Percentiles rank a stretch among this genome's conserved stretches.
Evolutionary conservation across 2,113 vertebrate species (phyloP).

Genomic region (Orthonyx spaldingii): DNA sequence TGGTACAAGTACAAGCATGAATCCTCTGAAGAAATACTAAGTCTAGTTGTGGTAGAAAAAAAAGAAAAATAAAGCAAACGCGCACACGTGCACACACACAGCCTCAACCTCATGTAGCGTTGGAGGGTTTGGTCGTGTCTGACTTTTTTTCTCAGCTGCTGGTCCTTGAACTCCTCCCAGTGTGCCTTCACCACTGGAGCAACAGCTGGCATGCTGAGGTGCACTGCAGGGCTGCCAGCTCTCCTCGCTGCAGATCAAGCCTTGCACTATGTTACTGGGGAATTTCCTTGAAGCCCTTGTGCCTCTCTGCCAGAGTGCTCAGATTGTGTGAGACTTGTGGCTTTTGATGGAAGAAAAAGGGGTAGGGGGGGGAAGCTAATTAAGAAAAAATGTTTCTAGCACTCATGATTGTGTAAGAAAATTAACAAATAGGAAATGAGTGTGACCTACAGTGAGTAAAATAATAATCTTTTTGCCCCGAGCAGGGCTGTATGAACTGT

Average conservation of each 20-base stretch:
- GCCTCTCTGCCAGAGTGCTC: neutral
- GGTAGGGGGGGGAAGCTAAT: fast-evolving
- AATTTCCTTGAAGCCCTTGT: neutral
- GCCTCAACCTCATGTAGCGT: neutral
- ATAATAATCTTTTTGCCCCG: neutral
- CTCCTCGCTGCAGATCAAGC: neutral
- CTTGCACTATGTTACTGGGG: neutral
- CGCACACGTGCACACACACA: neutral
- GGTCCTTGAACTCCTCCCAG: neutral
- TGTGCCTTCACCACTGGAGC: neutral
- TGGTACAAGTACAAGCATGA: neutral
- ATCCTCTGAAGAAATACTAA: constrained; percentile 16
- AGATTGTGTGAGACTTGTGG: neutral
- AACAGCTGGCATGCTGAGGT: neutral
- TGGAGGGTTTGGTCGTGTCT: neutral
- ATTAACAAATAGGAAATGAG: neutral
- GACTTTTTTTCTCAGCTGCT: neutral
- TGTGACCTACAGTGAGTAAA: neutral
- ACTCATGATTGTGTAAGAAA: neutral
- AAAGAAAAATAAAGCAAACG: neutral
- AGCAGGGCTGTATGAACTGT: neutral
- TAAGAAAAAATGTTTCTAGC: neutral
- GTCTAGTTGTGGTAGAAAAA: neutral
- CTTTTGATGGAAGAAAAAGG: neutral
- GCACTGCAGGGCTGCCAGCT: neutral